Base-by-base conservation (phyloP, 2,888 invertebrate genomes). In the Dolichomitus sp. region DNA sequence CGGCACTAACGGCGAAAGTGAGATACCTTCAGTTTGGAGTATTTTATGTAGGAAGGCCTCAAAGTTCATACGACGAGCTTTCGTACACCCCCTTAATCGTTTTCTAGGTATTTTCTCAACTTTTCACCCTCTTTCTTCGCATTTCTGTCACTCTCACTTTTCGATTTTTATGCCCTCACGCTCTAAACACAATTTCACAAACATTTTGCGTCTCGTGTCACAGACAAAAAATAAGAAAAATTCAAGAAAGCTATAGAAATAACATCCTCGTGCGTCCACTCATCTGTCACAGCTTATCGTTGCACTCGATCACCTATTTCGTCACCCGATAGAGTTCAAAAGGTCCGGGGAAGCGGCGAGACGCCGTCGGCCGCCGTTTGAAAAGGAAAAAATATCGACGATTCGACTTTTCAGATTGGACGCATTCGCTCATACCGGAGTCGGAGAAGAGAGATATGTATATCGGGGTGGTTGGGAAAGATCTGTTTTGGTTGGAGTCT, bases 11-110 rank as follows among this genome's bases (percentile, higher is more conserved):
- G 90, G 90, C 85, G 93, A 93, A 93, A 93, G 93, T 93, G 92
- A 93, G 93, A 93, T 92, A 92, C 90, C 91, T 92, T 93, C 93
- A 87, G 89, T 92, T 92, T 92, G 91, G 92, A 90, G 90, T 93
- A 89, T 92, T 88, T 92, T 91, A 90, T 91, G 86, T 91, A 92
- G 89, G 91, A 93, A 92, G 93, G 88, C 92, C 86, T 91, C 92
- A 88, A 92, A 93, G 89, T 93, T 93, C 88, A 89, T 93, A 81
- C 92, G 90, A 88, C 89, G 91, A 89, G 90, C 91, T 90, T 90
- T 93, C 87, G 88, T 92, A 84, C 92, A 90, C 85, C 93, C 93
- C 87, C 89, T 93, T 92, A 90, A 90, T 90, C 92, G 91, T 88
- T 89, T 93, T 86, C 81, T 93, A 93, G 93, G 93, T 93, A 93